These are phyloP conservation scores for Oscarella lobularis DNA, from an alignment of 37 sponge, comb jelly and placozoan species.

Conservation along the genomic window DNA sequence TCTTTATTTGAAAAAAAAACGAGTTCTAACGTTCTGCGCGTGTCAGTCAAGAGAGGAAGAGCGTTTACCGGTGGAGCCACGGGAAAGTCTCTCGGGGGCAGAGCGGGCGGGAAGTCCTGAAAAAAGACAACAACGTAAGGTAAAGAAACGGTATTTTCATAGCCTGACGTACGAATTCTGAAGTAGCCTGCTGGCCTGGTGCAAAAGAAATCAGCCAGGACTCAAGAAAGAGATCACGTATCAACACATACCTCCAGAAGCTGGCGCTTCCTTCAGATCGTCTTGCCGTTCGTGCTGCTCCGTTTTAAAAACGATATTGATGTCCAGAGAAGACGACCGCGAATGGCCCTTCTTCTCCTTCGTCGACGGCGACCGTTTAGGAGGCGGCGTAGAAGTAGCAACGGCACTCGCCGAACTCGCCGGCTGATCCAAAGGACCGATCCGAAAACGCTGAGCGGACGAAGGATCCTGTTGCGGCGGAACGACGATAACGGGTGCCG, in stretches of 20 bases:
- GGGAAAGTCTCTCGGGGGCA: background rate
- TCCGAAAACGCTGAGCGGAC: too few relatives aligned
- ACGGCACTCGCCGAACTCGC: too few relatives aligned
- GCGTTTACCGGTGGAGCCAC: background rate
- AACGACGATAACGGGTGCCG: background rate
- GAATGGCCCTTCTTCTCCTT: background rate
- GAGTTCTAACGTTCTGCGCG: background rate
- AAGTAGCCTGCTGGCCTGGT: too few relatives aligned
- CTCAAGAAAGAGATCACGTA: too few relatives aligned
- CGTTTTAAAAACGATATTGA: background rate
- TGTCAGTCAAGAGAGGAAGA: background rate
- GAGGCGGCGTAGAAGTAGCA: background rate
- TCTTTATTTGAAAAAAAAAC: background rate
- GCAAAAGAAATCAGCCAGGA: too few relatives aligned
- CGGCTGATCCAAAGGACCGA: too few relatives aligned
- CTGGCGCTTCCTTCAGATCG: too few relatives aligned
- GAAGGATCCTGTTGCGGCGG: too few relatives aligned
- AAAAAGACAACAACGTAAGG: background rate
- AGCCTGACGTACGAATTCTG: too few relatives aligned
- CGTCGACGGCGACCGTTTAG: background rate
- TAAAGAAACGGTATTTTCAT: too few relatives aligned
- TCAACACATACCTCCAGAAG: too few relatives aligned
- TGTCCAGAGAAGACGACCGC: background rate
- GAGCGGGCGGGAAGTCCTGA: background rate
- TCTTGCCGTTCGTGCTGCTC: too few relatives aligned